Percentiles rank a stretch among this genome's conserved stretches.
Evolutionary conservation across 2,797 vertebrate species (phyloP).

Genomic region (Chaenodraco wilsoni): DNA sequence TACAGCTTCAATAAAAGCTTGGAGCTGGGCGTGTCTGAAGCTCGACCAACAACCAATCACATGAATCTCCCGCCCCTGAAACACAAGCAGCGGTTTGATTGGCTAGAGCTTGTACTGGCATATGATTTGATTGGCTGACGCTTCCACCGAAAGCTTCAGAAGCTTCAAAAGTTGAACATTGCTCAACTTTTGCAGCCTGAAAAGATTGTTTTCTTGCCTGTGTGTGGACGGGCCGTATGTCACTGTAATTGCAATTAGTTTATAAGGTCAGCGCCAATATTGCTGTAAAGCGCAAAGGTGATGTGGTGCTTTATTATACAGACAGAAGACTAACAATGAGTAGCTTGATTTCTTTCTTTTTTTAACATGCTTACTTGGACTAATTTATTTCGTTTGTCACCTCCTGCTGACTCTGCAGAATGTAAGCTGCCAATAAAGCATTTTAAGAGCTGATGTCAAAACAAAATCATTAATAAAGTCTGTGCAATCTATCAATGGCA

Average conservation of each 20-base stretch:
- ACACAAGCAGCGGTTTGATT: too few relatives aligned
- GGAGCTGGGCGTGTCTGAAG: too few relatives aligned
- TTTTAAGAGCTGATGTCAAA: slow-evolving; percentile 50
- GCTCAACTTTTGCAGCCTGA: too few relatives aligned
- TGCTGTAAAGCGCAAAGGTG: slow-evolving; percentile 45
- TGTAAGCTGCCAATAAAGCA: slow-evolving; percentile 37
- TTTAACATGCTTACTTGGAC: slow-evolving; percentile 43
- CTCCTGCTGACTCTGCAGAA: slow-evolving; percentile 63
- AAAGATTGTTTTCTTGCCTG: too few relatives aligned
- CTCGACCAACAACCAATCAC: too few relatives aligned
- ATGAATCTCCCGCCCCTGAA: too few relatives aligned
- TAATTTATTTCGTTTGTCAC: slow-evolving; percentile 38
- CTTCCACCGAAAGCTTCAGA: too few relatives aligned
- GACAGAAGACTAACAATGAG: slow-evolving; percentile 57
- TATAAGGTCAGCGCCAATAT: slow-evolving; percentile 70
- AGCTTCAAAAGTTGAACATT: too few relatives aligned
- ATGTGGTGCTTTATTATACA: slow-evolving; percentile 51
- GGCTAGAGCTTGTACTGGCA: too few relatives aligned
- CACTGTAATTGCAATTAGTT: slow-evolving; percentile 75
- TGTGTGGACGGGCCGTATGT: slow-evolving; percentile 37
- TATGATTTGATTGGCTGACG: too few relatives aligned
- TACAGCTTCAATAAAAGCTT: too few relatives aligned
- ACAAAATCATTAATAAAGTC: slow-evolving; percentile 41
- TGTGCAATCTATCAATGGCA: slow-evolving; percentile 13
- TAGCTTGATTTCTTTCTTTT: slow-evolving; percentile 21